These are phyloP conservation scores for Phalanger gymnotis DNA, from an alignment of 2,797 vertebrate genomes.

Conservation along the genomic window DNA sequence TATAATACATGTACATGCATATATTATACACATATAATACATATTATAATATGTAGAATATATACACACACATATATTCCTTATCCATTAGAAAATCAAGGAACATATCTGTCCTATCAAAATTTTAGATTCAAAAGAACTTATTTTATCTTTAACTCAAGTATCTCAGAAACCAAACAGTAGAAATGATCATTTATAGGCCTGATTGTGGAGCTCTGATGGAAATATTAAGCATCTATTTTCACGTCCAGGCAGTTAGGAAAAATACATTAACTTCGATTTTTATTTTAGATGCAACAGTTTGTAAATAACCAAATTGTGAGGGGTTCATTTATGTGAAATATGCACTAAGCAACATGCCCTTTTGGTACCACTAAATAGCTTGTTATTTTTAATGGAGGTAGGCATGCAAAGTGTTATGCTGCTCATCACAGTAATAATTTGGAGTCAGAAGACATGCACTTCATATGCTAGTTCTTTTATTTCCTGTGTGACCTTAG, in stretches of 20 bases:
- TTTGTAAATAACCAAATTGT: not conserved
- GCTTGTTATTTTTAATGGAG: not conserved
- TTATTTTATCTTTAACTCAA: not conserved
- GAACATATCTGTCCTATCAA: not conserved
- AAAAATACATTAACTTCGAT: not conserved
- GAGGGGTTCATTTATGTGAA: not conserved
- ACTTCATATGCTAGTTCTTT: not conserved
- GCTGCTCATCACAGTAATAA: not conserved
- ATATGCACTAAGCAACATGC: not conserved
- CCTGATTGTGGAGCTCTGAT: slow-evolving; percentile 6
- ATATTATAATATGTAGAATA: slow-evolving; percentile 24
- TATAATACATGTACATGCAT: slow-evolving; percentile 41
- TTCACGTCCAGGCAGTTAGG: not conserved
- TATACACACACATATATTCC: not conserved
- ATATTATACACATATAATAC: too few relatives aligned
- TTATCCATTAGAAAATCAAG: not conserved
- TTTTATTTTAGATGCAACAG: not conserved
- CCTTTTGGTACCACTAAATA: not conserved
- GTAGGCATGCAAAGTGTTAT: not conserved
- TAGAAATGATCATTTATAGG: not conserved
- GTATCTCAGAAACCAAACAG: not conserved
- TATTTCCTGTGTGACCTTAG: not conserved
- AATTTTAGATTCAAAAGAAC: not conserved
- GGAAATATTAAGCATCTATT: not conserved
- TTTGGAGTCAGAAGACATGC: not conserved